These are phyloP conservation scores for Scaptomyza tumidula DNA, from an alignment of 2,888 invertebrate genomes.

Conservation along the genomic window DNA sequence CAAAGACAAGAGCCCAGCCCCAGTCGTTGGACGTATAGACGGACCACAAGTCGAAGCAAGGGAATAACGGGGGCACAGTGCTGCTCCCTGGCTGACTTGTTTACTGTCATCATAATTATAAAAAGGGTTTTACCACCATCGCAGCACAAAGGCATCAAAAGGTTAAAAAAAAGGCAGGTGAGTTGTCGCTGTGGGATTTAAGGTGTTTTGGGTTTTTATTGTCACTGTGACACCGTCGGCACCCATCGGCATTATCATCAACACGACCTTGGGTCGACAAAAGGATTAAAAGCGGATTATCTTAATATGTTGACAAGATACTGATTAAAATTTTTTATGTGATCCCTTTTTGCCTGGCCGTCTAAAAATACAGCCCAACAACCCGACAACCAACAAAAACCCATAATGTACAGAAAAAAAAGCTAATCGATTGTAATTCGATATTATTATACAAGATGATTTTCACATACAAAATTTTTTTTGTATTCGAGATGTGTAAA, in stretches of 20 bases:
- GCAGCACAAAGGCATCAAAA: slow-evolving; percentile 47
- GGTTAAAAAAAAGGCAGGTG: slow-evolving; percentile 67
- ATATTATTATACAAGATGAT: slow-evolving; percentile 11
- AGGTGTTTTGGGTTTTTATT: slow-evolving; percentile 52
- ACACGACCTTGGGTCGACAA: slow-evolving; percentile 76
- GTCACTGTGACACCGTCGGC: slow-evolving; percentile 45
- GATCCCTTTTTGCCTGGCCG: slow-evolving; percentile 26
- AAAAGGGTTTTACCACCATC: slow-evolving; percentile 71
- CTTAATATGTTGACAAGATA: slow-evolving; percentile 81
- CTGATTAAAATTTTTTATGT: slow-evolving; percentile 62
- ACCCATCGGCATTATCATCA: slow-evolving; percentile 47
- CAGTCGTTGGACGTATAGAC: slow-evolving; percentile 7
- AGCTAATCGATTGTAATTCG: slow-evolving; percentile 35
- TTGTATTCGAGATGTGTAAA: not conserved
- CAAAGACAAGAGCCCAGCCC: slow-evolving; percentile 45
- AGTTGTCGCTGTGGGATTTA: slow-evolving; percentile 52
- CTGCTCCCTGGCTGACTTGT: slow-evolving; percentile 57
- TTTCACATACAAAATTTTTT: not conserved
- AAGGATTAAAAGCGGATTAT: slow-evolving; percentile 79
- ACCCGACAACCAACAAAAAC: slow-evolving; percentile 7
- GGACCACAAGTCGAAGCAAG: not conserved
- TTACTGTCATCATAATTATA: slow-evolving; percentile 79
- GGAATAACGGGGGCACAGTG: not conserved
- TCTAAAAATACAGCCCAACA: slow-evolving; percentile 19
- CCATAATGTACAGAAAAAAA: slow-evolving; percentile 20